Evolutionary conservation across 2,888 invertebrate genomes (phyloP).

Genomic region (Helobdella robusta): DNA sequence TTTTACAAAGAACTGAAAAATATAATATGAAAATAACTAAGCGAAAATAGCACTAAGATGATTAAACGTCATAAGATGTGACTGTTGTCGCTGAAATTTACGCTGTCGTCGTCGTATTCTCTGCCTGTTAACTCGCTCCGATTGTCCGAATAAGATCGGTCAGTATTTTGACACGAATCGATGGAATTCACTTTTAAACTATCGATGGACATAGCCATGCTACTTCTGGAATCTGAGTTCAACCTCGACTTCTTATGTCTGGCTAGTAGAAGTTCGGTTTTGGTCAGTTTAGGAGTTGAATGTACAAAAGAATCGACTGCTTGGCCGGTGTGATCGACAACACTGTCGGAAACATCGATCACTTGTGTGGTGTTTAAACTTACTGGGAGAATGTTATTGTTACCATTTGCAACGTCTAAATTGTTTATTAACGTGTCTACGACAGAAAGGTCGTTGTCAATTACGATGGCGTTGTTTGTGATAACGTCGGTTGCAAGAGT

Average conservation of each 20-base stretch:
- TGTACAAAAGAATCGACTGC: neutral
- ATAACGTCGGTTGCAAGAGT: neutral
- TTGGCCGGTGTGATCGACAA: neutral
- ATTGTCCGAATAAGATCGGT: slow-evolving; percentile 1
- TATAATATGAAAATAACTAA: no score
- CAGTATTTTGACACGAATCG: slow-evolving; percentile 11
- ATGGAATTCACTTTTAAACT: slow-evolving; percentile 20
- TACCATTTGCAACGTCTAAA: slow-evolving; percentile 1
- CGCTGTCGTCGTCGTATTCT: slow-evolving; percentile 7
- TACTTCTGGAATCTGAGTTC: slow-evolving; percentile 12
- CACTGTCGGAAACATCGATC: slow-evolving; percentile 9
- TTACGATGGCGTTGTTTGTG: neutral
- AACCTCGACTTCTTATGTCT: slow-evolving; percentile 20
- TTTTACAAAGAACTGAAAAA: no score
- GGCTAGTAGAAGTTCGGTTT: slow-evolving; percentile 25
- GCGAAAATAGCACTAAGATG: no score
- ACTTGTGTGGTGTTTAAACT: slow-evolving; percentile 14
- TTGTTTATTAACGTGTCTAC: neutral
- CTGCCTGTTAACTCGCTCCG: neutral
- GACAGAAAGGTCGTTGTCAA: neutral
- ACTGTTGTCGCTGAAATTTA: neutral
- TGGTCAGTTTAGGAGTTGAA: slow-evolving; percentile 17
- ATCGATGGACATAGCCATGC: slow-evolving; percentile 26
- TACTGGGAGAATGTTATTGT: slow-evolving; percentile 8
- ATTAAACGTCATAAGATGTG: no score